These are phyloP conservation scores for Heliconius charithonia DNA, from an alignment of 2,888 invertebrate genomes.

Conservation along the genomic window DNA sequence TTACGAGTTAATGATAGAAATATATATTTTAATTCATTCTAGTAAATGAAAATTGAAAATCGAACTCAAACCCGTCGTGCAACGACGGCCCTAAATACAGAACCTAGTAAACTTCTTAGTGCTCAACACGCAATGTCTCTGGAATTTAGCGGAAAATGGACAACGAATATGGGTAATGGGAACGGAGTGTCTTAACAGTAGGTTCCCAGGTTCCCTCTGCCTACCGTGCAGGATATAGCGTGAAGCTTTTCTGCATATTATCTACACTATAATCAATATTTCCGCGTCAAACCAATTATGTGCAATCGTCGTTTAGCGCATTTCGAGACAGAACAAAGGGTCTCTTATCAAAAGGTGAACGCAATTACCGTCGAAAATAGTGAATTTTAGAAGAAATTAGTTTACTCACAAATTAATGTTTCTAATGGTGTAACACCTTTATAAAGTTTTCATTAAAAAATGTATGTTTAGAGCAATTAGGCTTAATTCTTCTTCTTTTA, in stretches of 20 bases:
- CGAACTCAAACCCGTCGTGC: too few species aligned
- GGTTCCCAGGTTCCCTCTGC: too few species aligned
- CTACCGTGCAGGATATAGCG: too few species aligned
- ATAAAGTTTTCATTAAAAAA: not conserved
- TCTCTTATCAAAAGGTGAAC: not conserved
- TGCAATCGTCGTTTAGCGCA: conserved; percentile 13
- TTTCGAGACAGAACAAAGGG: conserved; percentile 4
- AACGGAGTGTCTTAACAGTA: too few species aligned
- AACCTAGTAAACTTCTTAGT: too few species aligned
- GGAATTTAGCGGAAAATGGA: too few species aligned
- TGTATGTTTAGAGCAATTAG: not conserved
- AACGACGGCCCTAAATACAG: too few species aligned
- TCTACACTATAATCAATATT: conserved; percentile 9
- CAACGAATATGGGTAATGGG: too few species aligned
- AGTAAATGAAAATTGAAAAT: too few species aligned
- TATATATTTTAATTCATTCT: too few species aligned
- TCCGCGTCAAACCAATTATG: conserved; percentile 35
- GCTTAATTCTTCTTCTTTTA: not conserved
- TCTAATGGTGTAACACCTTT: not conserved
- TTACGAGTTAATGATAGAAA: too few species aligned
- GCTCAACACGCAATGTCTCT: too few species aligned
- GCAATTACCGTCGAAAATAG: conserved; percentile 1
- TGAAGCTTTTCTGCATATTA: not conserved
- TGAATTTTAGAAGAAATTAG: not conserved
- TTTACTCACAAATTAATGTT: conserved; percentile 4